Evolutionary conservation across 2,113 vertebrate genomes (phyloP).

Genomic region (Coptodon bakossiorum): DNA sequence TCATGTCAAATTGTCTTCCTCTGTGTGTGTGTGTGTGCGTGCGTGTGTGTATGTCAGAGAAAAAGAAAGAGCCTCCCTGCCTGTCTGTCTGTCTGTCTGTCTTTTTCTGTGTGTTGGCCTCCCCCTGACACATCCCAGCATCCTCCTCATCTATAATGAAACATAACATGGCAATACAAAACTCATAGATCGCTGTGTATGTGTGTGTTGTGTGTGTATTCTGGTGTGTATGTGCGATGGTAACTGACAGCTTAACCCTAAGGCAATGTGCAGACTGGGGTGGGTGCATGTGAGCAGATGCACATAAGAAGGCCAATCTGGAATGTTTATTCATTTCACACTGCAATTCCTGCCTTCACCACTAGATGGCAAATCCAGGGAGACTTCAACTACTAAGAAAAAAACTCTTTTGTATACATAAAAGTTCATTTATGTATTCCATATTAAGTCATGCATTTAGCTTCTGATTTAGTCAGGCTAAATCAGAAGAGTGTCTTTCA

Average conservation of each 20-base stretch:
- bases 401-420: not conserved
- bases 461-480: not conserved
- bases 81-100: conserved; percentile 5
- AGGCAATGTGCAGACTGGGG: conserved; percentile 7
- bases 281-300: not conserved
- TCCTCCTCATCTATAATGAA: conserved; percentile 59
- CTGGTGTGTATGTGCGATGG: not conserved
- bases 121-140: conserved; percentile 29
- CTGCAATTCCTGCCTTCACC: not conserved
- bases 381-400: not conserved
- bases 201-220: not conserved
- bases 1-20: conserved; percentile 10
- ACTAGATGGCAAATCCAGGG: conserved; percentile 8
- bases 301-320: not conserved
- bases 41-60: not conserved
- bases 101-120: conserved; percentile 3
- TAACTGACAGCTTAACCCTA: conserved; percentile 46
- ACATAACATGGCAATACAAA: conserved; percentile 41
- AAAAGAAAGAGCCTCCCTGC: not conserved
- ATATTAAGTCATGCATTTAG: not conserved
- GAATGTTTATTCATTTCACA: not conserved
- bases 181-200: not conserved
- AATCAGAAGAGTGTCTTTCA: not conserved
- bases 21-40: not conserved
- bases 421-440: not conserved